Conservation (phyloP, 2,797 vertebrate species). For the Acanthis flammea region DNA sequence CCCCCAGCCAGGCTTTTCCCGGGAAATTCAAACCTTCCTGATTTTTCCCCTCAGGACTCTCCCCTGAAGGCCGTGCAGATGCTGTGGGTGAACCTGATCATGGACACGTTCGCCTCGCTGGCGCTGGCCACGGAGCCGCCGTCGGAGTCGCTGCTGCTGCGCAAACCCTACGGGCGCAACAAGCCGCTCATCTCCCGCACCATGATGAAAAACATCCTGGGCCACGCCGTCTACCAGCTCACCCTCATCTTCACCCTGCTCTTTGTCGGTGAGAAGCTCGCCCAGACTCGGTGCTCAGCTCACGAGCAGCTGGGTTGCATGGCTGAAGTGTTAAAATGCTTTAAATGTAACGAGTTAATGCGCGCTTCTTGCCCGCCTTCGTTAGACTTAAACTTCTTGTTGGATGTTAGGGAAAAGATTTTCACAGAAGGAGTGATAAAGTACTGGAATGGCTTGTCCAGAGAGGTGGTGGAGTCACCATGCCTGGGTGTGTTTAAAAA, state of each 20-base stretch:
- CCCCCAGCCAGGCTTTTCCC: neutral
- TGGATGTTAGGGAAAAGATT: neutral
- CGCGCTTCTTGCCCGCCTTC: rapidly evolving
- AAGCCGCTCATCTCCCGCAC: constrained; percentile 97
- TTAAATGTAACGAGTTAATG: rapidly evolving
- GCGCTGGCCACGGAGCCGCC: constrained; percentile 95
- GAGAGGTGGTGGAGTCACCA: neutral
- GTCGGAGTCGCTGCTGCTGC: constrained; percentile 87
- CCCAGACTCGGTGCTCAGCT: neutral
- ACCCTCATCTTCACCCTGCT: constrained; percentile 93
- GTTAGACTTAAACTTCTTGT: neutral
- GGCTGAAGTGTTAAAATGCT: rapidly evolving
- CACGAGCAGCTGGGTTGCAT: neutral
- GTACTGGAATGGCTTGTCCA: neutral
- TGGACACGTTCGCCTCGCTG: constrained; percentile 97
- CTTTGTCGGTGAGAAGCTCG: constrained; percentile 84
- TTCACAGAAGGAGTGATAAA: neutral
- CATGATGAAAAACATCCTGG: constrained; percentile 98
- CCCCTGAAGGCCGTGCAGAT: too few species aligned
- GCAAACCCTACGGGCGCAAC: constrained; percentile 95
- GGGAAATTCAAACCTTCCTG: neutral
- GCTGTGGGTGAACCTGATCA: constrained; percentile 82
- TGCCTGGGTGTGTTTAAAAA: neutral
- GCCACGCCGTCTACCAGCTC: constrained; percentile 95
- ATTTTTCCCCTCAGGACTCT: constrained; percentile 73